phyloP scores from a whole-genome alignment of 2,888 invertebrate genomes.

The Entomobrya proxima region DNA sequence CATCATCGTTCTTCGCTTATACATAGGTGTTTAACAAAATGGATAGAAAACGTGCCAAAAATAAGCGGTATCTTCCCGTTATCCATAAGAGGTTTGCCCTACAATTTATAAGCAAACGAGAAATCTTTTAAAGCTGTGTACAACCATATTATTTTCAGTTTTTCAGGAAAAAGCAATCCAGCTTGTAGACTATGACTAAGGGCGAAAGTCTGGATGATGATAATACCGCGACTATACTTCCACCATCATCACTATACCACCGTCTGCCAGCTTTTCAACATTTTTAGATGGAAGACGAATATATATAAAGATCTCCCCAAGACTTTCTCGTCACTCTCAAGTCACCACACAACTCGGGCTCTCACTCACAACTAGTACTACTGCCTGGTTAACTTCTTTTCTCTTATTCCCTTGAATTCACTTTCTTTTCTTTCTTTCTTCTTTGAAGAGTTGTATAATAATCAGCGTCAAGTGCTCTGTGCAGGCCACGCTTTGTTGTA shows the following conservation, averaged over 20 bases:
- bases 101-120: background rate
- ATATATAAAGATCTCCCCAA: too few species aligned
- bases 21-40: conserved; percentile 7
- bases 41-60: conserved; percentile 25
- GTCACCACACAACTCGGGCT: background rate
- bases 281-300: too few species aligned
- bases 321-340: background rate
- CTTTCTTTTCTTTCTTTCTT: background rate
- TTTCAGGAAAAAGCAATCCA: too few species aligned
- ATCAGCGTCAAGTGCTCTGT: conserved; percentile 14
- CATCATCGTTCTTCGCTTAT: background rate
- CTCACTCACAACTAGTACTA: background rate
- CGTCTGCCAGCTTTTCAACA: too few species aligned
- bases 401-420: background rate
- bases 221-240: too few species aligned
- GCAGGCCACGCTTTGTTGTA: background rate
- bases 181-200: too few species aligned
- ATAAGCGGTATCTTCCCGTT: background rate
- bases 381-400: background rate
- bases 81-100: background rate
- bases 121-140: background rate
- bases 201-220: too few species aligned
- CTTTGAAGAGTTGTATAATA: conserved; percentile 2
- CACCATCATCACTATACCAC: too few species aligned
- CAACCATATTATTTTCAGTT: too few species aligned